A percentile compares a stretch with the other conserved stretches of the same genome.
Evolutionary conservation across 2,888 invertebrate species (phyloP).

Genomic region (Himalopsyche japonica): DNA sequence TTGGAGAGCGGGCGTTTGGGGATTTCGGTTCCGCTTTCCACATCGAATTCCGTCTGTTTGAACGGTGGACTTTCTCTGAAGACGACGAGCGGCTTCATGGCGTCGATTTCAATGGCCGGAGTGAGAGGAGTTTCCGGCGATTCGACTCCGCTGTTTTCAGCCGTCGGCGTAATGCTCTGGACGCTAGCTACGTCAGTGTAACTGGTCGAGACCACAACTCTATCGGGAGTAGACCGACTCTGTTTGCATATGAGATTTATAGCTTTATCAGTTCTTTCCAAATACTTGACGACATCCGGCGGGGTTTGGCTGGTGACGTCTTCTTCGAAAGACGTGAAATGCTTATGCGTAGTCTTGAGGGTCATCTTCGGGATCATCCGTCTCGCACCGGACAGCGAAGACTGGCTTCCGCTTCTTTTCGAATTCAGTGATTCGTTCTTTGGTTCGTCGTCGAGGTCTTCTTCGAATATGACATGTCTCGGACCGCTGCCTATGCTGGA

Average conservation of each 20-base stretch:
- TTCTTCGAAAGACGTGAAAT: conserved; percentile 39
- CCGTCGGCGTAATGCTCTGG: conserved; percentile 25
- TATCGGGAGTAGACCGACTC: conserved; percentile 16
- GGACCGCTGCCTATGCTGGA: conserved; percentile 40
- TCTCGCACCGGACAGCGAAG: conserved; percentile 32
- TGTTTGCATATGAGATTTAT: conserved; percentile 37
- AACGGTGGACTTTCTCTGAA: conserved; percentile 17
- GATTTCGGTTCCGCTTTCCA: conserved; percentile 28
- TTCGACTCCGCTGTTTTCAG: conserved; percentile 6
- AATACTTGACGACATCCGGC: conserved; percentile 39
- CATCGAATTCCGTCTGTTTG: conserved; percentile 23
- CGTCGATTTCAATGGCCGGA: conserved; percentile 23
- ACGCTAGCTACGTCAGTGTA: conserved; percentile 33
- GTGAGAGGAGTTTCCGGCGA: conserved; percentile 27
- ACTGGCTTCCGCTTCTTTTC: conserved; percentile 37
- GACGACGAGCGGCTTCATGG: conserved; percentile 16
- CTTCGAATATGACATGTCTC: conserved; percentile 38
- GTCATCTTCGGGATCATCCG: conserved; percentile 35
- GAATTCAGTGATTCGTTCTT: conserved; percentile 36
- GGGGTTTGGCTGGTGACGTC: conserved; percentile 39
- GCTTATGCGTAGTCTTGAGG: conserved; percentile 36
- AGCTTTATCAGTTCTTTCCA: conserved; percentile 38
- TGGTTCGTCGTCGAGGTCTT: conserved; percentile 35
- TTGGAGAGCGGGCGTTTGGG: conserved; percentile 53
- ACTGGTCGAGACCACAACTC: conserved; percentile 29